These are phyloP conservation scores for Eudasyphora cyanicolor DNA, from an alignment of 2,888 invertebrate genomes.

Conservation along the genomic window DNA sequence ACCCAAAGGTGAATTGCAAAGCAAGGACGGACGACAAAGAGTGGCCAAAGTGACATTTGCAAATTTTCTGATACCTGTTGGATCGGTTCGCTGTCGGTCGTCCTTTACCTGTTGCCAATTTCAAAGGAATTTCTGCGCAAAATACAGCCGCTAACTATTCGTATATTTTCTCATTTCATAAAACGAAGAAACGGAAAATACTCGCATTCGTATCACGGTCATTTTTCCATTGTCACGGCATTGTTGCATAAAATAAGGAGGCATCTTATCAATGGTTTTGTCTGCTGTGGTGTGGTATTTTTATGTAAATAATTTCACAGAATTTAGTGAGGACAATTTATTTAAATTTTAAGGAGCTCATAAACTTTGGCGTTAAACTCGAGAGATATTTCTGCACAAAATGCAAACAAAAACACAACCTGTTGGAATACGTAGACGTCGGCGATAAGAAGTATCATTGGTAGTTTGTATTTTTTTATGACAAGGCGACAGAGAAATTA, in stretches of 20 bases:
- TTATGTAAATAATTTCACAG: slow-evolving; percentile 36
- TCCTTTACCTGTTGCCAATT: slow-evolving; percentile 38
- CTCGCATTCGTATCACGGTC: not conserved
- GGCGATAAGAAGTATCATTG: not conserved
- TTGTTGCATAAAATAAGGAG: not conserved
- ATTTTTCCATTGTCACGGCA: not conserved
- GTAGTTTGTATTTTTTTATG: no score
- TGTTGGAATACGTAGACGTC: not conserved
- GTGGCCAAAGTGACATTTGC: slow-evolving; percentile 16
- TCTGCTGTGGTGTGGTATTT: slow-evolving; percentile 27
- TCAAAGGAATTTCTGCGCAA: slow-evolving; percentile 11
- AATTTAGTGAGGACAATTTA: slow-evolving; percentile 29
- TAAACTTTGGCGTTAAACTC: not conserved
- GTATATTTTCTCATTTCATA: slow-evolving; percentile 34
- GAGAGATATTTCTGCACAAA: no score
- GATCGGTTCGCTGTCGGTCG: slow-evolving; percentile 3
- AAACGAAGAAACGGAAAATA: slow-evolving; percentile 17
- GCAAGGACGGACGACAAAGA: not conserved
- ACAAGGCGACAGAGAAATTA: not conserved
- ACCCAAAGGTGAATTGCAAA: not conserved
- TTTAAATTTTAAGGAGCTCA: not conserved
- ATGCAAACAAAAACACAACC: not conserved
- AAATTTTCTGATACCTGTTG: slow-evolving; percentile 51
- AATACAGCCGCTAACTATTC: slow-evolving; percentile 47
- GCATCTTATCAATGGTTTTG: slow-evolving; percentile 47